Percentiles rank a stretch among this genome's conserved stretches.
These are phyloP conservation scores for Hippocampus abdominalis DNA, from an alignment of 2,113 vertebrate species.

Conservation along the genomic window DNA sequence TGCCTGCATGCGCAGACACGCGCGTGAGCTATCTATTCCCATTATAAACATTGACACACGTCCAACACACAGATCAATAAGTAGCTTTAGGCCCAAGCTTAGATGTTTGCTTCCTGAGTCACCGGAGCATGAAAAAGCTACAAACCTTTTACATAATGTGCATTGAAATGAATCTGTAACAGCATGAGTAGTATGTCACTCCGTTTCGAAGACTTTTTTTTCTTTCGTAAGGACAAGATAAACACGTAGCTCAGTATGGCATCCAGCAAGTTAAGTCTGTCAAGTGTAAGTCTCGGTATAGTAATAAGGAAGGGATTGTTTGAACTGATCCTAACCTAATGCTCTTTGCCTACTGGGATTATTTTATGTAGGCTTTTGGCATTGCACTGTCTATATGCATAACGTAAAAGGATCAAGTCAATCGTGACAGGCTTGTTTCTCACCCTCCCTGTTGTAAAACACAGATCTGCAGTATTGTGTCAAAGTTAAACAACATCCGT, in stretches of 20 bases:
- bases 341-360: constrained; percentile 2
- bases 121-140: constrained; percentile 33
- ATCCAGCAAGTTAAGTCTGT: constrained; percentile 18
- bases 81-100: constrained; percentile 36
- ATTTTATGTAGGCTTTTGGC: constrained; percentile 9
- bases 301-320: constrained; percentile 29
- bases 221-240: constrained; percentile 9
- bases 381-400: background rate
- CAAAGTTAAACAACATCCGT: constrained; percentile 62
- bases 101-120: constrained; percentile 36
- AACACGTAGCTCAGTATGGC: constrained; percentile 8
- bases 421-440: no score
- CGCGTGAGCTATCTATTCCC: constrained; percentile 34
- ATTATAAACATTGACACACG: constrained; percentile 44
- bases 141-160: constrained; percentile 36
- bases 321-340: constrained; percentile 6
- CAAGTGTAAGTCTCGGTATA: background rate
- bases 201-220: background rate
- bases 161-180: constrained; percentile 24
- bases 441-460: constrained; percentile 14
- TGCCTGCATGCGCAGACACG: constrained; percentile 3
- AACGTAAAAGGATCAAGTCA: no score
- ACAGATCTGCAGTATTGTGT: constrained; percentile 9
- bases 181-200: background rate
- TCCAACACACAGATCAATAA: constrained; percentile 55